These are phyloP conservation scores for Rhinoptilus africanus DNA, from an alignment of 2,113 vertebrate genomes.

Conservation along the genomic window DNA sequence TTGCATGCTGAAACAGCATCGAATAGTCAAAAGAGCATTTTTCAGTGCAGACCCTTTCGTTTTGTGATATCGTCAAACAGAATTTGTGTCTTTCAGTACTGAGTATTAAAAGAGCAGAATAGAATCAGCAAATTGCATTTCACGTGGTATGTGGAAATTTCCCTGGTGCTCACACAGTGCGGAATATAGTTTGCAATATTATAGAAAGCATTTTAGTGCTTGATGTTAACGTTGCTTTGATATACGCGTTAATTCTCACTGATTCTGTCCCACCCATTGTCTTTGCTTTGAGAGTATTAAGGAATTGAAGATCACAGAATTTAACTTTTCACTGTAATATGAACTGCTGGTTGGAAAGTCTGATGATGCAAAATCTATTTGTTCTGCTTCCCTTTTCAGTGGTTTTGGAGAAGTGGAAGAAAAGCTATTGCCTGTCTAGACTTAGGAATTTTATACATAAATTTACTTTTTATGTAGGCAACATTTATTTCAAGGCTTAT, in stretches of 20 bases:
- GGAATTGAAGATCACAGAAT: constrained; percentile 5
- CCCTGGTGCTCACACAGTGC: not conserved
- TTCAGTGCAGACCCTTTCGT: not conserved
- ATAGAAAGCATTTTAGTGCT: not conserved
- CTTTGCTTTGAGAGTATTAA: constrained; percentile 17
- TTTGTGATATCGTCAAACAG: not conserved
- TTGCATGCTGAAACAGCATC: not conserved
- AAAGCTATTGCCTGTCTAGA: constrained; percentile 22
- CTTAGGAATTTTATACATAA: not conserved
- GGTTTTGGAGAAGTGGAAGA: constrained; percentile 27
- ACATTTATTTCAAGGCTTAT: not conserved
- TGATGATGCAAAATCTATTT: constrained; percentile 20
- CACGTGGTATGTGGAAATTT: not conserved
- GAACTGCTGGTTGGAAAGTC: not conserved
- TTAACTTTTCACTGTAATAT: not conserved
- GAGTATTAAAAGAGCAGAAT: not conserved
- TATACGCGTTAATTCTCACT: not conserved
- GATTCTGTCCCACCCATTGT: not conserved
- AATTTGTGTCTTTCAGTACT: not conserved
- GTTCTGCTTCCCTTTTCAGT: constrained; percentile 32
- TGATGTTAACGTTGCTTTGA: not conserved
- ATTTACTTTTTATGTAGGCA: not conserved
- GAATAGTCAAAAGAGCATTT: not conserved
- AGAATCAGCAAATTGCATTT: not conserved
- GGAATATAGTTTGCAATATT: not conserved